Evolutionary conservation across 1,140 invertebrate species (phyloP).

Genomic region (Solenopsis fugax): DNA sequence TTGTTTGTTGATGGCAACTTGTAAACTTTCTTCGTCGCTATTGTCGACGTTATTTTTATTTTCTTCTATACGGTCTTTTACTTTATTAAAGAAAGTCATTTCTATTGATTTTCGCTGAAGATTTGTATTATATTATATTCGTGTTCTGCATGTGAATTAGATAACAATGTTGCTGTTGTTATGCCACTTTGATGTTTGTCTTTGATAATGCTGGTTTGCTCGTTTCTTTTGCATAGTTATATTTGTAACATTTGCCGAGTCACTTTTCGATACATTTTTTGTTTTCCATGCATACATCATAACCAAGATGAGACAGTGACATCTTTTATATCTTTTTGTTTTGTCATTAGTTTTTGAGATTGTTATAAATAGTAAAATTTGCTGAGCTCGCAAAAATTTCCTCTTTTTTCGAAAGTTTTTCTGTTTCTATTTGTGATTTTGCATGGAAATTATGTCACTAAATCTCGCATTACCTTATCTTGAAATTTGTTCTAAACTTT

Average conservation of each 20-base stretch:
- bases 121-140: background rate
- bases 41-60: constrained; percentile 11
- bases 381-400: background rate
- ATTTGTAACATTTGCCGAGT: constrained; percentile 1
- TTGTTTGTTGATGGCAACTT: background rate
- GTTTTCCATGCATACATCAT: background rate
- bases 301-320: background rate
- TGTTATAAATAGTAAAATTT: background rate
- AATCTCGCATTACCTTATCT: constrained; percentile 10
- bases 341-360: background rate
- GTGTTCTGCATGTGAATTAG: constrained; percentile 11
- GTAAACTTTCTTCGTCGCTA: background rate
- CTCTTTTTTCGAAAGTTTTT: background rate
- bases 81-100: background rate
- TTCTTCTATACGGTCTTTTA: background rate
- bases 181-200: constrained; percentile 8
- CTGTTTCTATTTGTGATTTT: background rate
- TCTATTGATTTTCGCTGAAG: background rate
- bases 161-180: constrained; percentile 21
- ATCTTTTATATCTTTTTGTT: background rate
- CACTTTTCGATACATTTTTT: background rate
- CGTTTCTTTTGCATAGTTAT: background rate
- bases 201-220: background rate
- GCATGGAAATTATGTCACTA: background rate
- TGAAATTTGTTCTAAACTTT: constrained; percentile 21